phyloP scores from a whole-genome alignment of 1,140 invertebrate genomes.

The Caenorhabditis latens region DNA sequence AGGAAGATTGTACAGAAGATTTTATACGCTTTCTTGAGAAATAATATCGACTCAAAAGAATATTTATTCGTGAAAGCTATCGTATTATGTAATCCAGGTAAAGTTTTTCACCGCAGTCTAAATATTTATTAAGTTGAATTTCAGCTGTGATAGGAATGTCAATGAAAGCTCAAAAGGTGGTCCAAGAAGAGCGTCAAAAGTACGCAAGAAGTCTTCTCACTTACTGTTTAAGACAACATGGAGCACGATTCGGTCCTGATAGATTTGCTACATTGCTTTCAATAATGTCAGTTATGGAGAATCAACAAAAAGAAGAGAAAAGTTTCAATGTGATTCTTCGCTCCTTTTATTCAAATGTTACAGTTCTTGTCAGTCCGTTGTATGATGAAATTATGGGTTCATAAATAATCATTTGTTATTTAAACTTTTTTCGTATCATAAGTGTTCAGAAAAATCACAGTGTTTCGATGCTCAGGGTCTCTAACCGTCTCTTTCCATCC shows the following conservation, averaged over 20 bases:
- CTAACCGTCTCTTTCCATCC: background rate
- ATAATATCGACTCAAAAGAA: background rate
- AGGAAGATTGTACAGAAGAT: background rate
- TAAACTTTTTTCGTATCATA: too few species aligned
- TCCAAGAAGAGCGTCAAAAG: background rate
- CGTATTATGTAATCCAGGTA: background rate
- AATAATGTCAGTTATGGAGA: background rate
- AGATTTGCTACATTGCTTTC: background rate
- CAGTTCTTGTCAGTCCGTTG: background rate
- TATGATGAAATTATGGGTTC: slow-evolving; percentile 25
- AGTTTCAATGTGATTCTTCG: slow-evolving; percentile 4
- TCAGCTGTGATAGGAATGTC: background rate
- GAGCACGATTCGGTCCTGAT: slow-evolving; percentile 4
- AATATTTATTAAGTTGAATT: background rate
- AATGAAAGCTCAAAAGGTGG: background rate
- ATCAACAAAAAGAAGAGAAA: slow-evolving; percentile 12
- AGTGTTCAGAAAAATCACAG: background rate
- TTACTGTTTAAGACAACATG: slow-evolving; percentile 16
- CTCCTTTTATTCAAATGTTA: background rate
- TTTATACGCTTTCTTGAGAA: background rate
- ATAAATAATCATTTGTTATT: background rate
- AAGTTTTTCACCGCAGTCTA: background rate
- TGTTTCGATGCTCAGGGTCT: slow-evolving; percentile 8
- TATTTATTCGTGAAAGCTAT: background rate
- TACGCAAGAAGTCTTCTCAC: background rate